Percentiles rank a stretch among this genome's conserved stretches.
phyloP scores from a whole-genome alignment of 53 echinoderm and acorn worm genomes.

The Actinopyga echinites region DNA sequence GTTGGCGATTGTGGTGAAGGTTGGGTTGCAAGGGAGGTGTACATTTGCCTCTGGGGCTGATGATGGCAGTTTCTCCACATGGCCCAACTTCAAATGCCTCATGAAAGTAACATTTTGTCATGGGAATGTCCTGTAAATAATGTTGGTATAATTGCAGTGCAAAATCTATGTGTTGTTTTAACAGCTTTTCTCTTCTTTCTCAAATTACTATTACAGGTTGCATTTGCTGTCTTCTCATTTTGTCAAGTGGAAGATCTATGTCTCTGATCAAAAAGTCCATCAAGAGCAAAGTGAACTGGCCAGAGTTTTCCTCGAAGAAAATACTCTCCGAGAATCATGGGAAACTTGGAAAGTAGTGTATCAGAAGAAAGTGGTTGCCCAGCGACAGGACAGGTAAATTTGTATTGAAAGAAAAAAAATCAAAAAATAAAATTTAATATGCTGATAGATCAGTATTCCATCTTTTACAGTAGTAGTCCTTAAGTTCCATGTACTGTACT shows the following conservation, averaged over 20 bases:
- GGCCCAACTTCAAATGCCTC: no score
- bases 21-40: no score
- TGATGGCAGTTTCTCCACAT: no score
- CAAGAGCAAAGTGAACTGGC: slow-evolving; percentile 53
- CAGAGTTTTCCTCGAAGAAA: slow-evolving; percentile 58
- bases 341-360: slow-evolving; percentile 38
- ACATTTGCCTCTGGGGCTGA: no score
- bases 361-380: slow-evolving; percentile 37
- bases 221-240: slow-evolving; percentile 44
- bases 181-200: not conserved
- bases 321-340: slow-evolving; percentile 33
- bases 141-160: not conserved
- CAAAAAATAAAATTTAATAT: not conserved
- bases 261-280: slow-evolving; percentile 54
- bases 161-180: not conserved
- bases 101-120: no score
- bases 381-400: slow-evolving; percentile 54
- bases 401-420: not conserved
- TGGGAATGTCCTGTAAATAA: no score
- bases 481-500: no score
- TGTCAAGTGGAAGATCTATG: slow-evolving; percentile 54
- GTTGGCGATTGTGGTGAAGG: no score
- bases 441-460: no score
- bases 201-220: slow-evolving; percentile 40
- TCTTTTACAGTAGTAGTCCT: no score